phyloP scores from a whole-genome alignment of 2,888 invertebrate species.

The Phlogophora meticulosa region DNA sequence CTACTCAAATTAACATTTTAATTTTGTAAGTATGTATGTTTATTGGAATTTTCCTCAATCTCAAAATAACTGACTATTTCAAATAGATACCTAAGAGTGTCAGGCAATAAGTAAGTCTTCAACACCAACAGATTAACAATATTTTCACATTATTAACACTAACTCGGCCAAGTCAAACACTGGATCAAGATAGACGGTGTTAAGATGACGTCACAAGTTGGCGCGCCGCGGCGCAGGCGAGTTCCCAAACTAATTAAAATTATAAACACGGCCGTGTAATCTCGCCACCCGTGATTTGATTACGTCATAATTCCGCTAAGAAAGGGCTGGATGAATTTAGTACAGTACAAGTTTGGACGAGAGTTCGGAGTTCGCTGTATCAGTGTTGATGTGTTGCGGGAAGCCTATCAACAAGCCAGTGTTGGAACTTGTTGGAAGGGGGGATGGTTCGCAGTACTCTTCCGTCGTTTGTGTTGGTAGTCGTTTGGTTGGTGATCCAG shows the following conservation, averaged over 20 bases:
- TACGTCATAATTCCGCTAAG: constrained; percentile 70
- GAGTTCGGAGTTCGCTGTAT: constrained; percentile 30
- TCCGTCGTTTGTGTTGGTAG: neutral
- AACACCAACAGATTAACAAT: constrained; percentile 5
- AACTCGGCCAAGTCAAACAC: constrained; percentile 44
- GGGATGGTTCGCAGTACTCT: constrained; percentile 2
- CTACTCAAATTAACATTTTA: too few species aligned
- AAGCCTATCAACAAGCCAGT: constrained; percentile 1
- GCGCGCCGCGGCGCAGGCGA: constrained; percentile 31
- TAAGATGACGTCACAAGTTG: constrained; percentile 55
- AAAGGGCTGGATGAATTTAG: constrained; percentile 57
- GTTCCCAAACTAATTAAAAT: constrained; percentile 75
- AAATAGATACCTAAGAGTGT: too few species aligned
- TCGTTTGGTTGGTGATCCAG: too few species aligned
- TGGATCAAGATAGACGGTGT: constrained; percentile 62
- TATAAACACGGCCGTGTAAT: constrained; percentile 74
- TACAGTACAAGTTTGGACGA: constrained; percentile 49
- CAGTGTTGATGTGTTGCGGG: constrained; percentile 29
- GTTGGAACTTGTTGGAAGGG: too few species aligned
- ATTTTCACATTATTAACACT: constrained; percentile 46
- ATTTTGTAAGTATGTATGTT: too few species aligned
- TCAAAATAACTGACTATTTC: too few species aligned
- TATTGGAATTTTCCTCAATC: too few species aligned
- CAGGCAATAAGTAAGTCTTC: neutral
- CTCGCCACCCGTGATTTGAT: constrained; percentile 65